phyloP scores from a whole-genome alignment of 2,888 invertebrate species.

The Azorinus chamasolen region DNA sequence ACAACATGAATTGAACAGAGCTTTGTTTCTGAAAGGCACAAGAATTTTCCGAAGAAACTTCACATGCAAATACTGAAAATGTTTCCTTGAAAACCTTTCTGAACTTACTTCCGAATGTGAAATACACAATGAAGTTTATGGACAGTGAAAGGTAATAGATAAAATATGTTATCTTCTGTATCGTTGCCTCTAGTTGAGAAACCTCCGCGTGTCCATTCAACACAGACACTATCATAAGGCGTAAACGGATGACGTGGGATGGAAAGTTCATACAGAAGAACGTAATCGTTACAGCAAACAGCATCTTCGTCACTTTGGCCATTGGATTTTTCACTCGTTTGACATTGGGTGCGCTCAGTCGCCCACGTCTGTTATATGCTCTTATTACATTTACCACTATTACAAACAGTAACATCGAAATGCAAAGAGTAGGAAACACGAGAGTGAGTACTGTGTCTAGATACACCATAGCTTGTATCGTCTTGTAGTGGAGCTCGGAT shows the following conservation, averaged over 20 bases:
- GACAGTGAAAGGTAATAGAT: constrained; percentile 76
- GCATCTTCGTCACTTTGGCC: constrained; percentile 65
- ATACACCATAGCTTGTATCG: constrained; percentile 67
- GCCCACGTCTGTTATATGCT: constrained; percentile 46
- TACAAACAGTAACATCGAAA: constrained; percentile 31
- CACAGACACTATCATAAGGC: constrained; percentile 53
- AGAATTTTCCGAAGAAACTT: neutral
- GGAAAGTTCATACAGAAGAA: constrained; percentile 72
- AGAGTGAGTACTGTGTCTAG: constrained; percentile 62
- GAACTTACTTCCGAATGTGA: constrained; percentile 73
- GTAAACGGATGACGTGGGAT: constrained; percentile 68
- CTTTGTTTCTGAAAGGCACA: constrained; percentile 17
- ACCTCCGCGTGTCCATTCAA: constrained; percentile 25
- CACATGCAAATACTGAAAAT: neutral
- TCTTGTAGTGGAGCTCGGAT: constrained; percentile 34
- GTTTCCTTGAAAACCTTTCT: constrained; percentile 47
- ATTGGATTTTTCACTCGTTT: constrained; percentile 46
- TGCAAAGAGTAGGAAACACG: constrained; percentile 38
- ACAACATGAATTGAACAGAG: too few relatives aligned
- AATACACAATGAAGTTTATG: constrained; percentile 75
- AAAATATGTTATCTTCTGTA: constrained; percentile 67
- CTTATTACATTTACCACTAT: constrained; percentile 51
- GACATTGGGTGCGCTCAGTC: constrained; percentile 34
- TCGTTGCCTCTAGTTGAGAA: constrained; percentile 24
- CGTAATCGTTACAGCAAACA: constrained; percentile 69